Evolutionary conservation across 2,113 vertebrate species (phyloP).

Genomic region (Nymphicus hollandicus): DNA sequence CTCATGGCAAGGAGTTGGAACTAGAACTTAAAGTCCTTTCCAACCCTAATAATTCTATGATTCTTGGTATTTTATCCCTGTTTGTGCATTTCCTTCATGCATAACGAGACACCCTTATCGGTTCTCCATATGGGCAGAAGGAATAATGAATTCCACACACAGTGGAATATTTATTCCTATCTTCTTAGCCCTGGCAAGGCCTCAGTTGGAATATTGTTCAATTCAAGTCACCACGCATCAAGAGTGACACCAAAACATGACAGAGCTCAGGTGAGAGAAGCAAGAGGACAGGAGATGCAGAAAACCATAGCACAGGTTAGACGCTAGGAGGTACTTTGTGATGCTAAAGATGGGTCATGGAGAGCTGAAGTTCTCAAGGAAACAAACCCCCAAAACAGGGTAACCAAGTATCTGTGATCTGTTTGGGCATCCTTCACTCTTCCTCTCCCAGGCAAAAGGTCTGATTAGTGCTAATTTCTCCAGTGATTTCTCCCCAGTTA

Average conservation of each 20-base stretch:
- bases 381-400: background rate
- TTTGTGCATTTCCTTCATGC: background rate
- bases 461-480: background rate
- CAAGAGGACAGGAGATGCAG: background rate
- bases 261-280: background rate
- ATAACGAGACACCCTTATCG: background rate
- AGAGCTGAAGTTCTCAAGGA: background rate
- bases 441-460: background rate
- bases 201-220: background rate
- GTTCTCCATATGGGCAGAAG: background rate
- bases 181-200: background rate
- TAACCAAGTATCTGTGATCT: background rate
- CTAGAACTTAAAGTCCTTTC: background rate
- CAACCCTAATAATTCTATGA: background rate
- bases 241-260: accelerated
- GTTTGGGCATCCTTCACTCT: background rate
- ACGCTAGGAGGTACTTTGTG: background rate
- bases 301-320: background rate
- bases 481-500: background rate
- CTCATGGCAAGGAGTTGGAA: background rate
- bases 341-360: accelerated
- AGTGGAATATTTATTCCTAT: background rate
- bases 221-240: accelerated
- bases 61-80: background rate
- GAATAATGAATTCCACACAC: accelerated